Conservation (phyloP, 37 sponge, comb jelly and placozoan species). For the Cliona cf. orientalis region DNA sequence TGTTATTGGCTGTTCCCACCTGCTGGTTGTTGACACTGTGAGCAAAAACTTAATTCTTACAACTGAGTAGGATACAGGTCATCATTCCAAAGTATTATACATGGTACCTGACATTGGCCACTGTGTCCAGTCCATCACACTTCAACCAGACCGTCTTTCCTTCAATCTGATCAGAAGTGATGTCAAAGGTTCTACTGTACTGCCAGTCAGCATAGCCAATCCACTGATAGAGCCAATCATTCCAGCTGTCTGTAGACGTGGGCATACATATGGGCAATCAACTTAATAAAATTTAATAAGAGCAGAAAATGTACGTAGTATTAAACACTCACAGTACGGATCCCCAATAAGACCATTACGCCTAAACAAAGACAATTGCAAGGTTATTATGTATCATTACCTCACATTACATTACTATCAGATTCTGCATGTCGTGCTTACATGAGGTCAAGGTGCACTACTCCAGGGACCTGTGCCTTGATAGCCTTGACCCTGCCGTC, state of each 20-base stretch:
- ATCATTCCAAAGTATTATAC: neutral
- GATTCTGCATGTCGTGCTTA: neutral
- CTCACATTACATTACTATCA: neutral
- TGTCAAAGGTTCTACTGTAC: no score
- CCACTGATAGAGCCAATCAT: conserved; percentile 74
- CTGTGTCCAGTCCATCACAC: conserved; percentile 88
- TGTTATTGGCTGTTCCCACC: conserved; percentile 51
- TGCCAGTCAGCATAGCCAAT: conserved; percentile 75
- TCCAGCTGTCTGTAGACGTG: conserved; percentile 60
- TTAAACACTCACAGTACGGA: conserved; percentile 85
- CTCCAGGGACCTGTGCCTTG: conserved; percentile 78
- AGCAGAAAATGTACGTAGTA: neutral
- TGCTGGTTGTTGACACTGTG: conserved; percentile 57
- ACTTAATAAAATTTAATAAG: neutral
- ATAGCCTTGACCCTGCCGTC: conserved; percentile 40
- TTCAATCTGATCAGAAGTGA: conserved; percentile 9
- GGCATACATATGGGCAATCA: no score
- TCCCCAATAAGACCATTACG: conserved; percentile 65
- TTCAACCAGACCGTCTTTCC: conserved; percentile 46
- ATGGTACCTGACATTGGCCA: conserved; percentile 66
- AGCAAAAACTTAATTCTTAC: neutral
- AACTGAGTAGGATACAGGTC: neutral
- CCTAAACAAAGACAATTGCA: conserved; percentile 47
- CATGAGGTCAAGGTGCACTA: conserved; percentile 81
- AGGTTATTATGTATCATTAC: no score